Evolutionary conservation across 2,797 vertebrate species (phyloP).

Genomic region (Leucoraja ocellata): DNA sequence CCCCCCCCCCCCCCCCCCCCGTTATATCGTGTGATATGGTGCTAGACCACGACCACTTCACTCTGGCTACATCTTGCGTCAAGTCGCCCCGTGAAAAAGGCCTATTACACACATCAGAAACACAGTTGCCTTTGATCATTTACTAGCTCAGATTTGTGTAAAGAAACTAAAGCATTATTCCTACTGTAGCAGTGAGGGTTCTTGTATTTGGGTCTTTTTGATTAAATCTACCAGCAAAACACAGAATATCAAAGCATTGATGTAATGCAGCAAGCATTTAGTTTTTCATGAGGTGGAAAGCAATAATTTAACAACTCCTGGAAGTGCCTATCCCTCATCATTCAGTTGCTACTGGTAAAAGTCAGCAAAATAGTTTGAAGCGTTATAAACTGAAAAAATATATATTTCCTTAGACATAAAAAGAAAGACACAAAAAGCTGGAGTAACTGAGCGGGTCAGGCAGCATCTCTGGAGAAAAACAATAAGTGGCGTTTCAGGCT

Average conservation of each 20-base stretch:
- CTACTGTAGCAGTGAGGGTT: conserved; percentile 13
- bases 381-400: background rate
- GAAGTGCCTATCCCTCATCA: background rate
- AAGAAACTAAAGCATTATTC: background rate
- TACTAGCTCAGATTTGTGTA: background rate
- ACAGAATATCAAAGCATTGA: background rate
- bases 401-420: background rate
- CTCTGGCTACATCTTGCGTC: too few species aligned
- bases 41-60: too few species aligned
- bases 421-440: background rate
- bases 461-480: too few species aligned
- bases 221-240: background rate
- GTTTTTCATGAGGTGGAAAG: background rate
- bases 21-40: too few species aligned
- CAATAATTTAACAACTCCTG: background rate
- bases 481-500: background rate
- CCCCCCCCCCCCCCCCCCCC: too few species aligned
- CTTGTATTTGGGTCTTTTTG: conserved; percentile 30
- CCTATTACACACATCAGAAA: conserved; percentile 26
- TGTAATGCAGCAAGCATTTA: background rate
- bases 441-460: too few species aligned
- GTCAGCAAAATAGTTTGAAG: background rate
- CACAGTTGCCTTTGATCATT: conserved; percentile 3
- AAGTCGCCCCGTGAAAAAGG: too few species aligned
- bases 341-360: background rate